Base-by-base conservation (phyloP, 1,140 invertebrate species). In the Hycleus cichorii region DNA sequence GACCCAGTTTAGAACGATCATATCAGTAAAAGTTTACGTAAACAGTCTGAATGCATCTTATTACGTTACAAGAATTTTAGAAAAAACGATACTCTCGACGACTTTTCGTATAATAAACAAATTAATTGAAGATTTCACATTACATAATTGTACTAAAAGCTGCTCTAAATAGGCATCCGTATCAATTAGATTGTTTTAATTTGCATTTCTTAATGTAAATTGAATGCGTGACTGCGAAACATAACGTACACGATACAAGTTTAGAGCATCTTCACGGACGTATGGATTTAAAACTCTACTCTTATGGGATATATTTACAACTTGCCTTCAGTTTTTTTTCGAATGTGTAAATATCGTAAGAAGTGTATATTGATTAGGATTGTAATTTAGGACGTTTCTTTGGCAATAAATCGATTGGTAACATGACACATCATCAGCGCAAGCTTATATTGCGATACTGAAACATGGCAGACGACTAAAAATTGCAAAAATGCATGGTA, bases 401-500 rank as follows among this genome's bases (percentile, higher is more conserved):
- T 32, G 32, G 32, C 7, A 32, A 32, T 32, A 32, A 32, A 32
- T 32, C 1, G 32, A 32, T 32, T 32, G 32, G 39, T 44, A 24
- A 47, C 49, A 39, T 40, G 52, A 49, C 53, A 40, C 58, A 39
- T 55, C 12, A 12, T 46, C 43, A 47, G 38, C 43, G 11, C 49
- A 43, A 60, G 45, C 55, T 40, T 63, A 58, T 24, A 49, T 60
- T 61, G 55, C 52, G 47, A 52, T 49, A 47, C 53, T 57, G 59
- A 67, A 57, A 60, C 54, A 60, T 58, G 54, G 59, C 57, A 60
- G 57, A 58, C 52, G 60, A 47, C 57, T 60, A 58, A 62, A 66
- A 70, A 32, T 64, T 77, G 74, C 71, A 76, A 75, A 77, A 78
- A 80, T 76, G 75, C 75, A 73, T 76, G 76, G 74, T 76, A 72